Evolutionary conservation across 2,797 vertebrate genomes (phyloP).

Genomic region (Betta splendens): DNA sequence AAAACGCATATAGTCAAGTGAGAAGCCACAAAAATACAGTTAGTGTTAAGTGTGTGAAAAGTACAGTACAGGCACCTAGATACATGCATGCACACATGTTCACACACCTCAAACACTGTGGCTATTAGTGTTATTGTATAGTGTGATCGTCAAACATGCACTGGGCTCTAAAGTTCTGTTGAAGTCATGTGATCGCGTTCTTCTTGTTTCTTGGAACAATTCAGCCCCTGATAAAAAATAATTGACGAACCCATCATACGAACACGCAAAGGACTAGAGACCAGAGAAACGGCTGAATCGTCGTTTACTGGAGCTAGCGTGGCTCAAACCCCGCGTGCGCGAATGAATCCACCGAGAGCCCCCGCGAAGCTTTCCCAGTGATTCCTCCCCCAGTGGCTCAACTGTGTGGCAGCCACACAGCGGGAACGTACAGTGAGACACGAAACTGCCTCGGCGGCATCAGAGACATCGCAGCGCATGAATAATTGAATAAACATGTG

Average conservation of each 20-base stretch:
- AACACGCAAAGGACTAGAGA: neutral
- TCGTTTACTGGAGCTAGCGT: slow-evolving; percentile 16
- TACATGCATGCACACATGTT: slow-evolving; percentile 3
- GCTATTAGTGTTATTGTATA: slow-evolving; percentile 34
- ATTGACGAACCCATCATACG: neutral
- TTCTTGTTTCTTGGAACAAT: neutral
- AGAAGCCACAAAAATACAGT: slow-evolving; percentile 41
- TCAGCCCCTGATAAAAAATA: neutral
- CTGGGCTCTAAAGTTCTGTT: slow-evolving; percentile 15
- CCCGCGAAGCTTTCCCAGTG: slow-evolving; percentile 52
- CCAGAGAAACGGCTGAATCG: slow-evolving; percentile 5
- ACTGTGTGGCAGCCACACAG: slow-evolving; percentile 49
- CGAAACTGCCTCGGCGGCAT: slow-evolving; percentile 48
- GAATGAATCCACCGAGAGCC: slow-evolving; percentile 45
- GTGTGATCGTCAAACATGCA: slow-evolving; percentile 28
- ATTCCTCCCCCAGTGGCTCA: slow-evolving; percentile 44
- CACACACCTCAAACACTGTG: slow-evolving; percentile 37
- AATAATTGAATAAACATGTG: slow-evolving; percentile 73
- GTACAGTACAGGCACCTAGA: slow-evolving; percentile 28
- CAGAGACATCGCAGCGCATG: slow-evolving; percentile 60
- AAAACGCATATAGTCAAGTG: slow-evolving; percentile 27
- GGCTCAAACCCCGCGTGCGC: slow-evolving; percentile 30
- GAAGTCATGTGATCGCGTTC: slow-evolving; percentile 1
- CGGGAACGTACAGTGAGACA: slow-evolving; percentile 52
- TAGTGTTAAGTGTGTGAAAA: slow-evolving; percentile 48